phyloP scores from a whole-genome alignment of 2,113 vertebrate species.

The Oreochromis spilurus region DNA sequence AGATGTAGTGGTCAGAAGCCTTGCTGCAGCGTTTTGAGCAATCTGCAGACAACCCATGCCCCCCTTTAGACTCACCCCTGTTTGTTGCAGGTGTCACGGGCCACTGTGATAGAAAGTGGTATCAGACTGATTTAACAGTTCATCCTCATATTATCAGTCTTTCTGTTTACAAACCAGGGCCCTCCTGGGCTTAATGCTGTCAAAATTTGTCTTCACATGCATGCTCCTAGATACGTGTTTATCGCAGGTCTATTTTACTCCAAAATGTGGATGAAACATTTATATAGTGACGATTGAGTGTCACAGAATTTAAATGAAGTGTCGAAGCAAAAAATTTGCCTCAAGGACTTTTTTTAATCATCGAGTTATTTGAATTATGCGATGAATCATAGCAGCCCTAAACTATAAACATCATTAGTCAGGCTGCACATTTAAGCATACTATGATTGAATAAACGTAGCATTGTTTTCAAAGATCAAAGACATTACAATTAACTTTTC shows the following conservation, averaged over 20 bases:
- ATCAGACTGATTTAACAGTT: background rate
- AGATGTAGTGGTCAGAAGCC: too few species aligned
- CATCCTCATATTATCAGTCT: background rate
- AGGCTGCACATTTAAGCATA: background rate
- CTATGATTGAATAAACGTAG: background rate
- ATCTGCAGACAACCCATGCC: background rate
- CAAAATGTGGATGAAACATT: background rate
- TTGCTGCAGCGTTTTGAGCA: background rate
- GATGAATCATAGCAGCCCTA: background rate
- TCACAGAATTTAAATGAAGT: background rate
- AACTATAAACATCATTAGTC: background rate
- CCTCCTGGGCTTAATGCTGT: background rate
- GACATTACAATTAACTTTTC: background rate
- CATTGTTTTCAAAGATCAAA: background rate
- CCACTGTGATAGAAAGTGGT: background rate
- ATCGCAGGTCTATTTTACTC: background rate
- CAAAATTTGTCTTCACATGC: background rate
- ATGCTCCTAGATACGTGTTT: background rate
- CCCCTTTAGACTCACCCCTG: background rate
- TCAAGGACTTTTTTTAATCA: background rate
- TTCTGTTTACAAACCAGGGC: background rate
- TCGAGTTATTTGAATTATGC: background rate
- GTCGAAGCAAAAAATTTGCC: background rate
- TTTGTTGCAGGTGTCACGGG: background rate
- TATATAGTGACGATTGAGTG: background rate